Percentiles rank a stretch among this genome's conserved stretches.
phyloP scores from a whole-genome alignment of 2,888 invertebrate species.

The Sarcophaga caerulescens region DNA sequence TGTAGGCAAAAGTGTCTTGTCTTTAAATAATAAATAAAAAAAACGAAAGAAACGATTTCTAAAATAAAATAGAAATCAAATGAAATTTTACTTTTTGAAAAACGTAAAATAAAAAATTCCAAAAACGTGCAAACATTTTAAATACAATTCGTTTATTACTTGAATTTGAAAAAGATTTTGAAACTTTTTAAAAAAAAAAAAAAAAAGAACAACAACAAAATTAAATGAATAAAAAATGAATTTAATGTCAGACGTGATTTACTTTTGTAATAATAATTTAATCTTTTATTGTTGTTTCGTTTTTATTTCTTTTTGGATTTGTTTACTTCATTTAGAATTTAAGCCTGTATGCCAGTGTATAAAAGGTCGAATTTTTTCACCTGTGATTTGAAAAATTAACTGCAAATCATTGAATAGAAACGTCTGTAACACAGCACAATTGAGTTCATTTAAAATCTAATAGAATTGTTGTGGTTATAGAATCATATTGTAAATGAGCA shows the following conservation, averaged over 20 bases:
- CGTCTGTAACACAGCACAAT: too few relatives aligned
- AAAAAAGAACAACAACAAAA: not conserved
- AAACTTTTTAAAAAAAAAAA: not conserved
- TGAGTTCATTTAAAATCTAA: too few relatives aligned
- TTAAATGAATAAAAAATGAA: constrained; percentile 33
- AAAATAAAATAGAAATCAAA: not conserved
- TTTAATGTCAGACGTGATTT: constrained; percentile 55
- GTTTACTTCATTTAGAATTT: too few relatives aligned
- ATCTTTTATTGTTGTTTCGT: constrained; percentile 32
- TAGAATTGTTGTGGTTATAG: too few relatives aligned
- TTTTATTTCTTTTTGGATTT: not conserved
- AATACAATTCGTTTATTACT: constrained; percentile 44
- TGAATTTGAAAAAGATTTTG: constrained; percentile 4
- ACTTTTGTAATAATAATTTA: constrained; percentile 25
- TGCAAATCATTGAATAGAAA: too few relatives aligned
- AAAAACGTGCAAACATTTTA: constrained; percentile 53
- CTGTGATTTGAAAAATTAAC: too few relatives aligned
- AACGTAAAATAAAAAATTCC: constrained; percentile 43
- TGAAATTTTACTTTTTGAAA: not conserved
- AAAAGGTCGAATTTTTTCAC: too few relatives aligned
- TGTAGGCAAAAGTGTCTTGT: constrained; percentile 48
- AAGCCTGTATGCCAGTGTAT: too few relatives aligned
- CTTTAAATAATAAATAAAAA: constrained; percentile 56
- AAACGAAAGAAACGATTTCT: not conserved
- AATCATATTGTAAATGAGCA: too few relatives aligned